Conservation (phyloP, 1,140 invertebrate species). For the Scaptomyza graminum region DNA sequence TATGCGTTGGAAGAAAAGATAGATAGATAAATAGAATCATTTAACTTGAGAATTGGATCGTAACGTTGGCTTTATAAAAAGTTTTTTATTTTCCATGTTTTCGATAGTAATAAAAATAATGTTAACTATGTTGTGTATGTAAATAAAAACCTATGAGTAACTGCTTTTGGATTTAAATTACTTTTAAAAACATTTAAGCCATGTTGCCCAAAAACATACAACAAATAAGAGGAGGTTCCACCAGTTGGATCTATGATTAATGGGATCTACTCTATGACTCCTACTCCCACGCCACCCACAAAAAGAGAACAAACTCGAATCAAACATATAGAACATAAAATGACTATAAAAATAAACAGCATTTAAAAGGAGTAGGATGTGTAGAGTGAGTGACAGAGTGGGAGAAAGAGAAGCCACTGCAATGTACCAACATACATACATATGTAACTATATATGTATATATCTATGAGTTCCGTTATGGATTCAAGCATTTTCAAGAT, state of each 20-base stretch:
- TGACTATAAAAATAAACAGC: slow-evolving; percentile 28
- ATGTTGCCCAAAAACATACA: no score
- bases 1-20: no score
- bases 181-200: no score
- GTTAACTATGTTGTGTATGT: no score
- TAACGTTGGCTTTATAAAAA: no score
- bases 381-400: not conserved
- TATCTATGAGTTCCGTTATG: slow-evolving; percentile 51
- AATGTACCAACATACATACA: slow-evolving; percentile 11
- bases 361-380: slow-evolving; percentile 17
- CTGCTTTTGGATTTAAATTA: no score
- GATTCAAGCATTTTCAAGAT: slow-evolving; percentile 53
- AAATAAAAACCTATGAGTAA: no score
- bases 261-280: not conserved
- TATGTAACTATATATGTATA: not conserved
- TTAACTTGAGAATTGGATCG: no score
- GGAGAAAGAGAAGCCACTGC: slow-evolving; percentile 4
- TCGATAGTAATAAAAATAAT: no score
- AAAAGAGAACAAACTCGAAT: slow-evolving; percentile 1
- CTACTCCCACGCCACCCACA: not conserved
- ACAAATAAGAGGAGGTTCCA: slow-evolving; percentile 3
- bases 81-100: no score
- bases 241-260: slow-evolving; percentile 19
- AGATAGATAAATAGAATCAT: no score
- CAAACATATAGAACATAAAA: slow-evolving; percentile 27